Base-by-base conservation (phyloP, 30 jellyfish, hydroid and myxozoan genomes). In the Pelagia noctiluca region DNA sequence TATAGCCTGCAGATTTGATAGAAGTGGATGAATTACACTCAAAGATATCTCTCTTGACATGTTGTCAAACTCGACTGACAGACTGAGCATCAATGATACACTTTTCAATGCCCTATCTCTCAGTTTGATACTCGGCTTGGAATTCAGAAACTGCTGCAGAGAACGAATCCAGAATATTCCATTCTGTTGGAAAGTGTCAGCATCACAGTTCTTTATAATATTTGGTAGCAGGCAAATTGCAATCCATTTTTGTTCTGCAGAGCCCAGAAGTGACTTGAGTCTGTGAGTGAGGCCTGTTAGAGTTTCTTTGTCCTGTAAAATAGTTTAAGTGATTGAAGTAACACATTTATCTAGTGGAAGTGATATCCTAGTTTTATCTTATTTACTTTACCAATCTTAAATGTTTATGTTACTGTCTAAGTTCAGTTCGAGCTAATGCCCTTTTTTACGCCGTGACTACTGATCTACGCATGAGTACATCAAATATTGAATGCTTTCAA, bases 131-230 rank as follows among this genome's bases (percentile, higher is more conserved):
- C 36, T 33, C 50, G 79, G 77, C 30, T 80, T 66, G 18, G 91
- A 65, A 26, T 50, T 67, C 8, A 80, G 3, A 5, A 48, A 33
- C 35, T 80, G 91, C 53, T 35, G 69, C 0, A 80, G 75, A 1
- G 91, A 80, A 34, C 65, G 72, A 83, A 80, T 46, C 91, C 91
- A 80, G n/a, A 65, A 80, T 10, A 67, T 11, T 34, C 63, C 76
- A 66, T 80, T 67, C 68, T 67, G 85, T 54, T 36, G 48, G 23
- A 80, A 0, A 7, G 66, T 19, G 2, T 66, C 91, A 0, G 91
- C 91, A 80, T 34, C 77, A 66, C 74, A 80, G 34, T 80, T 36
- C 50, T 66, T 60, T 66, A 80, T 7, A 42, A 49, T 46, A 0
- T 36, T 1, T n/a, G 78, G 78, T 64, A 80, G 74, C 64, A 80